Evolutionary conservation across 2,888 invertebrate genomes (phyloP), one percentile per base, ranked within the genome.

Genomic region (Callyntrura sp.): DNA sequence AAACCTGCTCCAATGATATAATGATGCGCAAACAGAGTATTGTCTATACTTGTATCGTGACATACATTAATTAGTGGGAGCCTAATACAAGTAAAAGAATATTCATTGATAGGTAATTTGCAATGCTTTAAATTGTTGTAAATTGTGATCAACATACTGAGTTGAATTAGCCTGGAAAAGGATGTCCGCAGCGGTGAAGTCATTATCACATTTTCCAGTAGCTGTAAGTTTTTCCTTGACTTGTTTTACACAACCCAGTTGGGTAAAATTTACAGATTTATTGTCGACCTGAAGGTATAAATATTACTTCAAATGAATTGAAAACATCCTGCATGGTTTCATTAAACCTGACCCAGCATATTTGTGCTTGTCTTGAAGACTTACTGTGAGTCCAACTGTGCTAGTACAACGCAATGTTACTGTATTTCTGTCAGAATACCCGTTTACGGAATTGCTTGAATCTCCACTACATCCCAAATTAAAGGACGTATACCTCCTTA

Each of bases 41-140:
- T 90, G 65, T 85, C 91, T 12, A 11, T 60, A 8, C 60, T 65
- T 28, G 79, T 12, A 81, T 93, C 83, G 48, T 92, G 92, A 51
- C 93, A 93, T 55, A 92, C 4, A 14, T 87, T 91, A 51, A 93
- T 92, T 55, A 93, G 60, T 8, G 93, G 91, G n/a, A 90, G 82
- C 2, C 93, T 93, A 28, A 11, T 25, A 57, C 51, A 76, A 65
- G 20, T 60, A 1, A 60, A 11, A 60, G n/a, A 14, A 60, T 9
- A 60, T 17, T 17, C 20, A 65, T 14, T 65, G 28, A n/a, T 25
- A 6, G 8, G 28, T 25, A 23, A 20, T 14, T 23, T 5, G 14
- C 8, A 9, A 11, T 11, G 14, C 20, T 65, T 23, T 25, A 65
- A 6, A 20, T 23, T 23, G 12, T 11, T 8, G 23, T 65, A 8